Conservation (phyloP, 1,140 invertebrate species). For the Tetraneura akinire region DNA sequence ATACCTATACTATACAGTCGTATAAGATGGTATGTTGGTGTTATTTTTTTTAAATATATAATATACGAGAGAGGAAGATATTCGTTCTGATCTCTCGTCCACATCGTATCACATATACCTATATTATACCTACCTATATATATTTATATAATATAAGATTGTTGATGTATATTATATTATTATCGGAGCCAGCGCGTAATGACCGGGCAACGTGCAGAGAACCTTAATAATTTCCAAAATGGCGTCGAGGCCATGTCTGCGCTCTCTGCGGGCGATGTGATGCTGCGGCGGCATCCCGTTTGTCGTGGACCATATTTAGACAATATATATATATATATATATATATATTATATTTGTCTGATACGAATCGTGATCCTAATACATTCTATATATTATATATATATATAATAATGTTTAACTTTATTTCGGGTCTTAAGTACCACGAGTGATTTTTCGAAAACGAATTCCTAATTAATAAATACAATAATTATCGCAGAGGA, state of each 20-base stretch:
- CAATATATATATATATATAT: too few relatives aligned
- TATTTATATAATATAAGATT: neutral
- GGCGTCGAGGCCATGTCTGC: constrained; percentile 38
- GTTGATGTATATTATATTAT: too few relatives aligned
- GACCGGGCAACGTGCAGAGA: constrained; percentile 23
- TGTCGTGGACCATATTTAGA: too few relatives aligned
- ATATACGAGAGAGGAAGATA: neutral
- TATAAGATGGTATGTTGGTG: neutral
- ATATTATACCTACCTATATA: neutral
- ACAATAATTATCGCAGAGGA: too few relatives aligned
- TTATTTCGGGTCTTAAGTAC: too few relatives aligned
- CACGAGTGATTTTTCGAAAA: too few relatives aligned
- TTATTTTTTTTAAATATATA: neutral
- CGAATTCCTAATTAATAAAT: too few relatives aligned
- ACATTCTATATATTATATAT: too few relatives aligned
- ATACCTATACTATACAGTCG: neutral
- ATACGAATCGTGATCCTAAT: too few relatives aligned
- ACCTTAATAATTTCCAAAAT: constrained; percentile 38
- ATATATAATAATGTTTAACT: too few relatives aligned
- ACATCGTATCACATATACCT: neutral
- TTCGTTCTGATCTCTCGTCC: constrained; percentile 9
- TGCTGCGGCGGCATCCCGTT: neutral
- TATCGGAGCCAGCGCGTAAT: neutral
- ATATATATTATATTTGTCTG: too few relatives aligned
- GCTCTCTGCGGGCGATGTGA: neutral